Conservation (phyloP, 2,888 invertebrate genomes). For the Amphipyra berbera region DNA sequence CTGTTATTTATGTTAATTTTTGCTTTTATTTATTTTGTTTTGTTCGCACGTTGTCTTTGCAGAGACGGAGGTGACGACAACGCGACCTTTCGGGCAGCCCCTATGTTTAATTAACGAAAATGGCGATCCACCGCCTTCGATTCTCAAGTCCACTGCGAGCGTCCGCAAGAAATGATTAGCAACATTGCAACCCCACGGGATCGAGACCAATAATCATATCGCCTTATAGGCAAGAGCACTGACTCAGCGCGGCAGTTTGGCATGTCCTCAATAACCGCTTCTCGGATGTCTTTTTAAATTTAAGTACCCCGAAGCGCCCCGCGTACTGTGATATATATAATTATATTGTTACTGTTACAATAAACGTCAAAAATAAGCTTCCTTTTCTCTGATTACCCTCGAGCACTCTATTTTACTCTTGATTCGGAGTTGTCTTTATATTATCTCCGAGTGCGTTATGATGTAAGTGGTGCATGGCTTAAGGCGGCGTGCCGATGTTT, state of each 20-base stretch:
- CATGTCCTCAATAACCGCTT: slow-evolving; percentile 75
- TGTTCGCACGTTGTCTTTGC: slow-evolving; percentile 82
- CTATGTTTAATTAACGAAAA: slow-evolving; percentile 92
- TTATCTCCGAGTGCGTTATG: slow-evolving; percentile 73
- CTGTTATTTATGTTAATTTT: slow-evolving; percentile 61
- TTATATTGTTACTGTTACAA: slow-evolving; percentile 88
- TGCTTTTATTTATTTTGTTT: slow-evolving; percentile 81
- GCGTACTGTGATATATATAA: slow-evolving; percentile 88
- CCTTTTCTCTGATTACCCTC: slow-evolving; percentile 78
- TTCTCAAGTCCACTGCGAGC: slow-evolving; percentile 87
- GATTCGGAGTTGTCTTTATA: slow-evolving; percentile 71
- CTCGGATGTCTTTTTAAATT: slow-evolving; percentile 75
- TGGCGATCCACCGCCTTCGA: slow-evolving; percentile 88
- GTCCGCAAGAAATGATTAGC: slow-evolving; percentile 87
- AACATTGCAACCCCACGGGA: slow-evolving; percentile 67
- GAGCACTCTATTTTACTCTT: slow-evolving; percentile 74
- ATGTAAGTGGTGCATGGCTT: slow-evolving; percentile 89
- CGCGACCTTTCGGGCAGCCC: slow-evolving; percentile 94
- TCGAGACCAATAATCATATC: slow-evolving; percentile 71
- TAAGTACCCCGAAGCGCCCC: slow-evolving; percentile 86
- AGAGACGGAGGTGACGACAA: slow-evolving; percentile 90
- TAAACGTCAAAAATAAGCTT: slow-evolving; percentile 82
- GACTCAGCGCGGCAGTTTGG: slow-evolving; percentile 76
- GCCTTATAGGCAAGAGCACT: slow-evolving; percentile 76
- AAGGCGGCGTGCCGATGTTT: slow-evolving; percentile 78